Evolutionary conservation across 2,113 vertebrate species (phyloP).

Genomic region (Trematomus loennbergii): DNA sequence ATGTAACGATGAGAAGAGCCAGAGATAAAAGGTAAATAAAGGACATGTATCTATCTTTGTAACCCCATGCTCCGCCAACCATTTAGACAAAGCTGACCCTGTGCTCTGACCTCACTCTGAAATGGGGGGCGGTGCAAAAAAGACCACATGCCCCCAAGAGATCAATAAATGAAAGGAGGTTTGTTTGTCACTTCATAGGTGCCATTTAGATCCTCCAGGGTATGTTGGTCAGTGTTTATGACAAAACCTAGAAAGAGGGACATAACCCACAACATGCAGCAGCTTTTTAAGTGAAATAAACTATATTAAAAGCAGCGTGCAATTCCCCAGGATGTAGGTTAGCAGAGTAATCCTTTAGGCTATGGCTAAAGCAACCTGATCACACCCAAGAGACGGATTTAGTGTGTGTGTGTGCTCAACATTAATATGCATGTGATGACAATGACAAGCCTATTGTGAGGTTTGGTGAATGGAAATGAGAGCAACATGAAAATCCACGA

Average conservation of each 20-base stretch:
- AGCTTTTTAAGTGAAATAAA: slow-evolving; percentile 12
- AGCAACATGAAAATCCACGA: neutral
- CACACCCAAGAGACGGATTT: neutral
- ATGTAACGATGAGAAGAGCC: too few relatives aligned
- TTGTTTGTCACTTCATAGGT: slow-evolving; percentile 14
- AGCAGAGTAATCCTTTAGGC: slow-evolving; percentile 79
- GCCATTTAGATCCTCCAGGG: neutral
- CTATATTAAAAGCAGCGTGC: slow-evolving; percentile 17
- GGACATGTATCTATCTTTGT: too few relatives aligned
- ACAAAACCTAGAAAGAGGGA: neutral
- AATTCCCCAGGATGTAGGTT: slow-evolving; percentile 73
- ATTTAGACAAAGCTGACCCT: slow-evolving; percentile 37
- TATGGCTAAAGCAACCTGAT: slow-evolving; percentile 68
- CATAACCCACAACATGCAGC: neutral
- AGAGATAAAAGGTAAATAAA: too few relatives aligned
- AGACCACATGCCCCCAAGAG: neutral
- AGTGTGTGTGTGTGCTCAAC: neutral
- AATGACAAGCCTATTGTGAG: slow-evolving; percentile 21
- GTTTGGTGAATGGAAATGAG: neutral
- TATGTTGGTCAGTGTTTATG: neutral
- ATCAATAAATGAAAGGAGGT: slow-evolving; percentile 53
- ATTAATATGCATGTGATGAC: slow-evolving; percentile 36
- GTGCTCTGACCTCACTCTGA: slow-evolving; percentile 29
- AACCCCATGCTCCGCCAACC: neutral
- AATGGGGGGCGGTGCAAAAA: neutral